Evolutionary conservation across 2,797 vertebrate species (phyloP), one percentile per base, ranked within the genome.

Genomic region (Falco biarmicus): DNA sequence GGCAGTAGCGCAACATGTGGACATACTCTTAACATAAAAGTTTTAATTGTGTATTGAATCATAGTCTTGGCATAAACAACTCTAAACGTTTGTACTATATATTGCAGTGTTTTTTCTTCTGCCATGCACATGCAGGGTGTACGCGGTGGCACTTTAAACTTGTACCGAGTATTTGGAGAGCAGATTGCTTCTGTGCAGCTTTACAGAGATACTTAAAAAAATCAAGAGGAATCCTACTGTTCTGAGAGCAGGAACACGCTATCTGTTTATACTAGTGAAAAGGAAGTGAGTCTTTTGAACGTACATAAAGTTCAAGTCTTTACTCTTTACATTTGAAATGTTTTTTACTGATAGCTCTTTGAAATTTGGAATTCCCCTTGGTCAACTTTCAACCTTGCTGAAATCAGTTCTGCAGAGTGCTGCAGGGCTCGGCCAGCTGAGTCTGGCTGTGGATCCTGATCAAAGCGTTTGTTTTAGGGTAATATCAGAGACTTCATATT

Each of bases 171-270:
- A n/a, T 90, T 74, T 43, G 6, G 68, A 75, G 88, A 96, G 13
- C 82, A 94, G 87, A 75, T 97, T 88, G 60, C 94, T 93, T 92
- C 90, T 96, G 82, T 92, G 61, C 93, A 66, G 6, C 95, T 96
- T 91, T 34, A 54, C 29, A 81, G 84, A 78, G 80, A 7, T 18
- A 45, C 84, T 90, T 82, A 5, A 39, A 24, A 94, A 73, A 78
- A 65, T 56, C 9, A 50, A 69, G 92, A 66, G 70, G 80, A 79
- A 37, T 80, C 43, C 37, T 54, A 4, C 39, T 53, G 2, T 19
- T 73, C 51, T 51, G 75, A 65, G 78, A 66, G 54, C 48, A 87
- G 85, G 82, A 90, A 29, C 24, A 1, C 10, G 56, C 47, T 70
- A 7, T 31, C 85, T 73, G 28, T 64, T 75, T 60, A 28, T 63